These are phyloP conservation scores for Podargus strigoides DNA, from an alignment of 2,797 vertebrate species.

Conservation along the genomic window DNA sequence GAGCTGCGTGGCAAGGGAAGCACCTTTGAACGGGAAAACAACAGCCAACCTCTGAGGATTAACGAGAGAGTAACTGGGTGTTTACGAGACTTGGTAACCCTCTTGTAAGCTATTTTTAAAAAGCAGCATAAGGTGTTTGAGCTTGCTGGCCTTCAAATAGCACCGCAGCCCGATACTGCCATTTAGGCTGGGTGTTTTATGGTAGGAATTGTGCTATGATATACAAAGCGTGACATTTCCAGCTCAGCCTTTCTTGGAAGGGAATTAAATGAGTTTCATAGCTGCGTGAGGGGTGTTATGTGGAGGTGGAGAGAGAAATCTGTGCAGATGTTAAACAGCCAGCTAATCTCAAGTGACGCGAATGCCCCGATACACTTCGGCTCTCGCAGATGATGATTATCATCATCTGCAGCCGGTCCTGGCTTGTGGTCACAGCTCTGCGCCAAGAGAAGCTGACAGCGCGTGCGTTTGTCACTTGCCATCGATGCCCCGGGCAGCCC, in stretches of 20 bases:
- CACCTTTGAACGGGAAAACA: conserved; percentile 57
- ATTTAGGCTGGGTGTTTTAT: not conserved
- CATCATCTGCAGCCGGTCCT: not conserved
- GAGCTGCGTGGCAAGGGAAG: conserved; percentile 47
- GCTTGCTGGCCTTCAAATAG: not conserved
- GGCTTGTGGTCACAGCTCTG: not conserved
- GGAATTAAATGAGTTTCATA: conserved; percentile 5
- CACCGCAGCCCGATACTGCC: not conserved
- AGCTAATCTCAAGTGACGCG: conserved; percentile 9
- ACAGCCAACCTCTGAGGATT: not conserved
- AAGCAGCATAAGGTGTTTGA: not conserved
- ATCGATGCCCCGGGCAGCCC: not conserved
- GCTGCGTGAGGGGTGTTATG: not conserved
- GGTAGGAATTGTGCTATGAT: not conserved
- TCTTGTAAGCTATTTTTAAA: not conserved
- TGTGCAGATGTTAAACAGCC: conserved; percentile 52
- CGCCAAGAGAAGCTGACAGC: not conserved
- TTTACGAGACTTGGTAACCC: not conserved
- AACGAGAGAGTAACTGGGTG: not conserved
- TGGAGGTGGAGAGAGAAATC: conserved; percentile 37
- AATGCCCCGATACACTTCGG: not conserved
- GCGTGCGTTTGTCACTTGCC: not conserved
- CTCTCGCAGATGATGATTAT: conserved; percentile 10
- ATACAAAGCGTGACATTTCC: conserved; percentile 51
- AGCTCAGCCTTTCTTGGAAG: conserved; percentile 46